A percentile compares a stretch with the other conserved stretches of the same genome.
These are phyloP conservation scores for Caerostris extrusa DNA, from an alignment of 1,140 invertebrate species.

Conservation along the genomic window DNA sequence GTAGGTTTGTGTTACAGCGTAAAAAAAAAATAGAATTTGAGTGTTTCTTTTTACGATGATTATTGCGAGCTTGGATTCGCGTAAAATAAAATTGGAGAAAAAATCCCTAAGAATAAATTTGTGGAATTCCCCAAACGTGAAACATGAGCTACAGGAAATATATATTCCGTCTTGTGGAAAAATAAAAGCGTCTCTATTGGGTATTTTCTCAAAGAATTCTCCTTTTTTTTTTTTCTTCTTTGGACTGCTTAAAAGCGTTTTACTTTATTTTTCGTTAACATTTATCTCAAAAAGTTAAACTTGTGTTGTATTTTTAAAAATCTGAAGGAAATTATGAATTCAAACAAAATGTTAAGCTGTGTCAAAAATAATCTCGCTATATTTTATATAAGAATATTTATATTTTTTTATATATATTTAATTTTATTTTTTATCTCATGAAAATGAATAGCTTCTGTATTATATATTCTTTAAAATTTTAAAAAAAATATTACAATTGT, in stretches of 20 bases:
- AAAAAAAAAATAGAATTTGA: neutral
- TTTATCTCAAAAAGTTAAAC: neutral
- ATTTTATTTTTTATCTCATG: no score
- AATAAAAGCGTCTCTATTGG: neutral
- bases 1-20: neutral
- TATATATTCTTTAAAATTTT: no score
- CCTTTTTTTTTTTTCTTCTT: neutral
- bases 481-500: no score
- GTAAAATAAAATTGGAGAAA: neutral
- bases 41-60: constrained; percentile 15
- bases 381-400: no score
- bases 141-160: constrained; percentile 15
- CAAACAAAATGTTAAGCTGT: no score
- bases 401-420: no score
- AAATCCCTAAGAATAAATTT: neutral
- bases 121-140: constrained; percentile 17
- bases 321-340: no score
- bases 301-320: no score
- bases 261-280: neutral
- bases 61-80: constrained; percentile 6
- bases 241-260: neutral
- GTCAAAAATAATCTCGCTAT: no score
- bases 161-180: neutral
- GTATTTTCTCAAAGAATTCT: neutral
- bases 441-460: no score